Evolutionary conservation across 2,888 invertebrate genomes (phyloP), one percentile per base, ranked within the genome.

Genomic region (Eudemis profundana): DNA sequence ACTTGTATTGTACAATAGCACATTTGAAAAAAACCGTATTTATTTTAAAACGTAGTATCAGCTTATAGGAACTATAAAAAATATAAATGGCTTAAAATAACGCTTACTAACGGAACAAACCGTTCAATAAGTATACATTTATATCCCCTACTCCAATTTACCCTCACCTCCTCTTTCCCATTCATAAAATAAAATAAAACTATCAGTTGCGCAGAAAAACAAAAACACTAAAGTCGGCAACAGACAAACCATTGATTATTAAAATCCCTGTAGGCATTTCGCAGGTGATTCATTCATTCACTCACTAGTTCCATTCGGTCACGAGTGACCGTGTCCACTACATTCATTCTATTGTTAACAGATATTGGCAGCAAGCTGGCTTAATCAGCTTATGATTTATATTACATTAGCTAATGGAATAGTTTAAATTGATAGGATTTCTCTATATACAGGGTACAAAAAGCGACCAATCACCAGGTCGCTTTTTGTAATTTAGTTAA

Each of bases 221-320:
- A 50, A 50, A 51, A 54, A 21, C 40, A 15, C 15, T 42, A 42
- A 54, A 54, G 23, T 38, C 15, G 1, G 8, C 15, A 10, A n/a
- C 19, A 23, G 38, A 19, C 36, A 38, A 5, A 4, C 40, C 27
- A 54, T 54, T 40, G 23, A 54, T 54, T 54, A 54, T 54, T 54
- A 42, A 40, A 54, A 54, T 54, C 54, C 23, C 40, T 42, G 54
- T 54, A 54, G 21, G 47, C n/a, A 47, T 47, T 42, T 38, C 27
- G 23, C 33, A 8, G 33, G 7, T 33, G 8, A 33, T 54, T 42
- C 54, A 54, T 10, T 54, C 53, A 54, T 27, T 54, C 38, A 54
- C 40, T 54, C 23, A 23, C 51, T 51, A 38, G 51, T 8, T 46
- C n/a, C 46, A 46, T 42, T 54, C 23, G 38, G 36, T 51, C 53